These are phyloP conservation scores for Cephus cinctus DNA, from an alignment of 1,140 invertebrate genomes.

Conservation along the genomic window DNA sequence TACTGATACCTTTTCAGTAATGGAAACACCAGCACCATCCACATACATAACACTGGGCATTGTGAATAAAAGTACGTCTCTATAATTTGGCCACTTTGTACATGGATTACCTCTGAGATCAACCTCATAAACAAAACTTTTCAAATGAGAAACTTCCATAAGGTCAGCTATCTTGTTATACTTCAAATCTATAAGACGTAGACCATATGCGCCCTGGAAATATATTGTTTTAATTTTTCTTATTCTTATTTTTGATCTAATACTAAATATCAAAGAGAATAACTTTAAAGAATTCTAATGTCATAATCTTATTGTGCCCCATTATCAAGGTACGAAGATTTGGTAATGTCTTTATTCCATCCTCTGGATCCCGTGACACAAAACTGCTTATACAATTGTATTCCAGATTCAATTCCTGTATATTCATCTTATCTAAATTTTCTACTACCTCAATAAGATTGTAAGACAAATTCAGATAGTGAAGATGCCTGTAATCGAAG, in stretches of 20 bases:
- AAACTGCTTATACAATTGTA: conserved; percentile 35
- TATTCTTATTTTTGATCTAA: conserved; percentile 1
- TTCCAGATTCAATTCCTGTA: conserved; percentile 37
- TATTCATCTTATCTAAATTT: conserved; percentile 34
- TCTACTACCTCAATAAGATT: conserved; percentile 35
- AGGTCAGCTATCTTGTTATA: conserved; percentile 37
- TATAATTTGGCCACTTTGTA: conserved; percentile 43
- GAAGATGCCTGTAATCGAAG: conserved; percentile 26
- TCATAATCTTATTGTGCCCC: conserved; percentile 30
- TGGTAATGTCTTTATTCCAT: conserved; percentile 18
- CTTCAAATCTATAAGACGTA: conserved; percentile 35
- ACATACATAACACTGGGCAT: conserved; percentile 32
- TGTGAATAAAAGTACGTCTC: conserved; percentile 31
- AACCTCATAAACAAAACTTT: conserved; percentile 29
- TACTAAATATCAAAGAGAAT: conserved; percentile 1
- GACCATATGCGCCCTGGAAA: conserved; percentile 24
- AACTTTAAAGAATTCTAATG: conserved; percentile 33
- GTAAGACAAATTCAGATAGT: conserved; percentile 34
- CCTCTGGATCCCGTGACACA: conserved; percentile 13
- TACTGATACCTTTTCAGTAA: conserved; percentile 31
- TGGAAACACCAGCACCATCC: conserved; percentile 29
- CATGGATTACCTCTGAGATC: conserved; percentile 37
- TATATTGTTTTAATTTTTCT: background rate
- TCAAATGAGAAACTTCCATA: conserved; percentile 31
- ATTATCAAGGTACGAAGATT: conserved; percentile 27